These are phyloP conservation scores for Alfaro cultratus DNA, from an alignment of 2,797 vertebrate genomes.

Conservation along the genomic window DNA sequence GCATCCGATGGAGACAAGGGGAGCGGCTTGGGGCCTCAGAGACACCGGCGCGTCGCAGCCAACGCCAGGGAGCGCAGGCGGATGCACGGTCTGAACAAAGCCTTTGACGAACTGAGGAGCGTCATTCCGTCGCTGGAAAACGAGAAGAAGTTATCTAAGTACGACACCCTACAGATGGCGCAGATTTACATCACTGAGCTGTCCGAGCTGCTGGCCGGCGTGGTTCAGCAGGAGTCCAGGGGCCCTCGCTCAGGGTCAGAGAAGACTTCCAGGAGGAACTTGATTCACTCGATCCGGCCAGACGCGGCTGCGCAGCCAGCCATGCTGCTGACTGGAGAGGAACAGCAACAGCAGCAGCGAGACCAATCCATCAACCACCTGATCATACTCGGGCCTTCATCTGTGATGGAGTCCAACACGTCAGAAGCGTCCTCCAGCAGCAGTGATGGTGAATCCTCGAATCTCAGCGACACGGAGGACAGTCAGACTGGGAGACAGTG, in stretches of 20 bases:
- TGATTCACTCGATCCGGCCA: constrained; percentile 59
- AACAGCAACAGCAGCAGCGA: constrained; percentile 23
- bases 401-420: constrained; percentile 60
- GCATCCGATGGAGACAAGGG: constrained; percentile 37
- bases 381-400: constrained; percentile 69
- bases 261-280: constrained; percentile 55
- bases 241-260: constrained; percentile 42
- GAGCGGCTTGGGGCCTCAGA: constrained; percentile 69
- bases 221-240: constrained; percentile 72
- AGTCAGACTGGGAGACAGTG: constrained; percentile 65
- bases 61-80: constrained; percentile 85
- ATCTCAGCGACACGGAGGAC: constrained; percentile 82
- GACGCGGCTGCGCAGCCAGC: constrained; percentile 17
- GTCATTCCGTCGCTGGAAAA: constrained; percentile 86
- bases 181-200: constrained; percentile 88
- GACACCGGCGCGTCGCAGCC: constrained; percentile 83
- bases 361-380: constrained; percentile 68
- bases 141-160: constrained; percentile 86
- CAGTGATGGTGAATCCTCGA: constrained; percentile 84
- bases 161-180: constrained; percentile 87
- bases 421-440: constrained; percentile 61
- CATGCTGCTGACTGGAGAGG: constrained; percentile 45
- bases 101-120: constrained; percentile 85
- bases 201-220: constrained; percentile 80
- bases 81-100: constrained; percentile 87